These are phyloP conservation scores for Harpagoxenus sublaevis DNA, from an alignment of 2,888 invertebrate species.

Conservation along the genomic window DNA sequence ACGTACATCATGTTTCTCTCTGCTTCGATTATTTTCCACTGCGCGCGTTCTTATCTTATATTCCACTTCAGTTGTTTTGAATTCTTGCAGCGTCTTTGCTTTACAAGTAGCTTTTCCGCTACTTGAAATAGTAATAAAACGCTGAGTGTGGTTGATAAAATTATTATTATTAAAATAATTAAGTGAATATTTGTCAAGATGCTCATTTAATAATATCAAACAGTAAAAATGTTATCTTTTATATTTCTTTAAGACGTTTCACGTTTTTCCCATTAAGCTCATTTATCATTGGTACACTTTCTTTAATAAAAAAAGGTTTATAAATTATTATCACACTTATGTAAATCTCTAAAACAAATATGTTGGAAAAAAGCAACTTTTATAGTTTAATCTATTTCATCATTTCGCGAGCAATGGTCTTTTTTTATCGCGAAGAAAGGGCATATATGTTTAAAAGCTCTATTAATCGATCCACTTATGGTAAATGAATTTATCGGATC, in stretches of 20 bases:
- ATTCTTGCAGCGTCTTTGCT: slow-evolving; percentile 38
- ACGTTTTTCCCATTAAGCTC: background rate
- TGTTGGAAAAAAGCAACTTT: background rate
- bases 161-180: slow-evolving; percentile 20
- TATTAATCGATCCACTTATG: slow-evolving; percentile 4
- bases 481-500: slow-evolving; percentile 20
- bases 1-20: slow-evolving; percentile 8
- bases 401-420: background rate
- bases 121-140: slow-evolving; percentile 22
- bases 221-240: background rate
- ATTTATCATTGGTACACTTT: background rate
- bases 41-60: slow-evolving; percentile 60
- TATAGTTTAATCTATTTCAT: background rate
- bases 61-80: slow-evolving; percentile 66
- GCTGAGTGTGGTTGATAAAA: slow-evolving; percentile 1
- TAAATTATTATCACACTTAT: background rate
- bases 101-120: slow-evolving; percentile 32
- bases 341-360: background rate
- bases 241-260: background rate
- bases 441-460: background rate
- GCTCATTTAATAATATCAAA: slow-evolving; percentile 2
- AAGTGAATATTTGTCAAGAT: slow-evolving; percentile 16
- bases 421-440: background rate
- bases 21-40: slow-evolving; percentile 32
- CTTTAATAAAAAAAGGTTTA: background rate